Conservation (phyloP, 2,888 invertebrate species). For the Eupithecia insigniata region DNA sequence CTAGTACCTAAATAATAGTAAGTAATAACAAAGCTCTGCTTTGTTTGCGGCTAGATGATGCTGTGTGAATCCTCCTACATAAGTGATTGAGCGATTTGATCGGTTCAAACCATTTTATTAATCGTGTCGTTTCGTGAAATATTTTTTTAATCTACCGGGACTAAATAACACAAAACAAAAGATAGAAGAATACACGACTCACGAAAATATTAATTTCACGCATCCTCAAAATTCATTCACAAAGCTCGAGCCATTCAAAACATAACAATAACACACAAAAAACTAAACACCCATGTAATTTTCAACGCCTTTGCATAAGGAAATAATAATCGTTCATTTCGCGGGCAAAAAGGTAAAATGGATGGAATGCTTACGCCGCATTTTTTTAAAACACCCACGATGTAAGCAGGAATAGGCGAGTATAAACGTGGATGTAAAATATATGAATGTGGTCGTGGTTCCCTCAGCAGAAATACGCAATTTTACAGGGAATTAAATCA, state of each 20-base stretch:
- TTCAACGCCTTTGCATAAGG: slow-evolving; percentile 29
- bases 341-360: slow-evolving; percentile 19
- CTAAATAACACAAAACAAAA: not conserved
- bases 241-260: not conserved
- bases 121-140: too few relatives aligned
- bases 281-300: slow-evolving; percentile 19
- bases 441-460: not conserved
- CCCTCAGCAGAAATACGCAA: too few relatives aligned
- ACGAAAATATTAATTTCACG: slow-evolving; percentile 4
- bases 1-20: too few relatives aligned
- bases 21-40: too few relatives aligned
- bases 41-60: too few relatives aligned
- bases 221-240: slow-evolving; percentile 1
- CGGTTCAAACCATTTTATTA: too few relatives aligned
- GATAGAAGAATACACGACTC: not conserved
- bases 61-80: too few relatives aligned
- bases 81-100: too few relatives aligned
- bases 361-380: slow-evolving; percentile 11
- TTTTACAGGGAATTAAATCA: too few relatives aligned
- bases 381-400: slow-evolving; percentile 22
- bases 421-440: slow-evolving; percentile 8
- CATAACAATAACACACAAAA: slow-evolving; percentile 3
- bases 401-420: slow-evolving; percentile 5
- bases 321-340: slow-evolving; percentile 20
- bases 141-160: not conserved